Evolutionary conservation across 2,888 invertebrate species (phyloP).

Genomic region (Lasioglossum vierecki): DNA sequence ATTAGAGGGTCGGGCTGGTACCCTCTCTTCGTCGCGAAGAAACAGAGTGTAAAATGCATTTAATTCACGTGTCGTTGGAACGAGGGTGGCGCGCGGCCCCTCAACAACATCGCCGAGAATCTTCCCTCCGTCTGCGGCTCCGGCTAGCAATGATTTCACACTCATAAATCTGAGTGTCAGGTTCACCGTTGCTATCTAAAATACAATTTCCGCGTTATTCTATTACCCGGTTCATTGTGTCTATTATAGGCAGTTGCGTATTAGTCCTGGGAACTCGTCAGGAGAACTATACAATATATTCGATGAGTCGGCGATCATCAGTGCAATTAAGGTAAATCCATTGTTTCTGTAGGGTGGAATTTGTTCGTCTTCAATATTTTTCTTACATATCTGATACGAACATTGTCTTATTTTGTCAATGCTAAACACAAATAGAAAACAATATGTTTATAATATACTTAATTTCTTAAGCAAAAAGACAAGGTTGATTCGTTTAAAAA

Average conservation of each 20-base stretch:
- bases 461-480: too few species aligned
- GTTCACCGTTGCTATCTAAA: constrained; percentile 52
- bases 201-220: constrained; percentile 57
- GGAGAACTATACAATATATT: neutral
- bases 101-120: constrained; percentile 44
- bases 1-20: constrained; percentile 73
- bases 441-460: too few species aligned
- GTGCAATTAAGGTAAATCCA: neutral
- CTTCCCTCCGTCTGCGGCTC: constrained; percentile 51
- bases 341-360: neutral
- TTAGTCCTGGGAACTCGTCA: neutral
- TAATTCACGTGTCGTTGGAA: constrained; percentile 76
- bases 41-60: constrained; percentile 80
- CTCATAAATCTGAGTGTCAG: constrained; percentile 57
- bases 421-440: neutral
- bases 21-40: constrained; percentile 58
- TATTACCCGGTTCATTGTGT: constrained; percentile 48
- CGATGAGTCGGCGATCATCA: neutral
- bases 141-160: constrained; percentile 63
- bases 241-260: constrained; percentile 13
- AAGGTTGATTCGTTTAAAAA: too few species aligned
- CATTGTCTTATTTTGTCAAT: neutral
- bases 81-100: constrained; percentile 64
- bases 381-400: neutral
- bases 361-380: neutral